A percentile compares a stretch with the other conserved stretches of the same genome.
Conservation (phyloP, 2,113 vertebrate genomes). For the Myiozetetes cayanensis region DNA sequence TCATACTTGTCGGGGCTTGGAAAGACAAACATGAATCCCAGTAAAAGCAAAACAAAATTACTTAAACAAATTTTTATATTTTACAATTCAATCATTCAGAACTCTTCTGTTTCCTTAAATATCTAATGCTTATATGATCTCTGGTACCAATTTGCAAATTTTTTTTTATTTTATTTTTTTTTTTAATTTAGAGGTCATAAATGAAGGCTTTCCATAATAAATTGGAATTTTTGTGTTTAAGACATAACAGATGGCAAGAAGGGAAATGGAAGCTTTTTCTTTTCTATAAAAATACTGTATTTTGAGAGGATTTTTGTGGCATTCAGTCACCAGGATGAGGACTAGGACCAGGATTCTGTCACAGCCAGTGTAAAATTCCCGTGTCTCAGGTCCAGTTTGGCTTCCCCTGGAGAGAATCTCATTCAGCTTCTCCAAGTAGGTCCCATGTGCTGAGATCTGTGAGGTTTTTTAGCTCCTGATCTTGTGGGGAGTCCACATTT, state of each 20-base stretch:
- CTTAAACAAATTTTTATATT: not conserved
- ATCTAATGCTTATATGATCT: not conserved
- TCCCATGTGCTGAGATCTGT: not conserved
- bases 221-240: not conserved
- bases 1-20: fast-evolving
- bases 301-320: not conserved
- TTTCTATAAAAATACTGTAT: not conserved
- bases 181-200: not conserved
- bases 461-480: not conserved
- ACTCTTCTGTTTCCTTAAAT: not conserved
- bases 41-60: not conserved
- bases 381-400: not conserved
- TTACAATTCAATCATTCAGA: not conserved
- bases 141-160: not conserved
- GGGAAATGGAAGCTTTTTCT: not conserved
- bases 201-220: not conserved
- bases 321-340: not conserved
- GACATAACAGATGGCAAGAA: fast-evolving
- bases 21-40: not conserved
- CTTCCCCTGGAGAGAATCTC: not conserved
- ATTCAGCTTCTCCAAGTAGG: not conserved
- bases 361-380: not conserved
- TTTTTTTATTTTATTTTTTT: not conserved
- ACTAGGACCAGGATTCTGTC: not conserved
- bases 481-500: not conserved